Evolutionary conservation across 2,797 vertebrate genomes (phyloP).

Genomic region (Eutrigla gurnardus): DNA sequence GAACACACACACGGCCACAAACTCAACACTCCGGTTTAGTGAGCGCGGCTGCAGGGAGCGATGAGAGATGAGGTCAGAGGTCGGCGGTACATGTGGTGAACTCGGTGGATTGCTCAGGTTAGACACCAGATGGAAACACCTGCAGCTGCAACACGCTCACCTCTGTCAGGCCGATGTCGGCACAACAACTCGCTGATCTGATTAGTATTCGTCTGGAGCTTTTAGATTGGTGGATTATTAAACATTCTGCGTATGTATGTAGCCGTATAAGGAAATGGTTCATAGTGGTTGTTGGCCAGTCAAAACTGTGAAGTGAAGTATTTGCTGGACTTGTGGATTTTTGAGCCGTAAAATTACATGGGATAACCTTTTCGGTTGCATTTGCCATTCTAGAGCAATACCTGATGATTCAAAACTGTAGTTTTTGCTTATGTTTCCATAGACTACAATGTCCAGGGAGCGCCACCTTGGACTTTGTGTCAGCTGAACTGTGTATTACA

Average conservation of each 20-base stretch:
- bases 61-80: constrained; percentile 69
- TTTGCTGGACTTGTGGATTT: neutral
- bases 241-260: neutral
- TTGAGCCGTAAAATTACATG: neutral
- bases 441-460: neutral
- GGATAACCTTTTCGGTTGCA: neutral
- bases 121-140: constrained; percentile 73
- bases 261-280: neutral
- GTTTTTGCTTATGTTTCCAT: neutral
- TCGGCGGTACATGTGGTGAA: constrained; percentile 63
- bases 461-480: neutral
- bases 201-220: constrained; percentile 8
- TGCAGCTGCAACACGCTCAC: constrained; percentile 65
- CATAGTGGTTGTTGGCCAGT: neutral
- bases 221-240: neutral
- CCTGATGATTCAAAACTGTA: neutral
- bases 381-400: neutral
- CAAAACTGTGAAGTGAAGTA: neutral
- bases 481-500: neutral
- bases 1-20: constrained; percentile 9
- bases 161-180: constrained; percentile 54
- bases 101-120: constrained; percentile 38
- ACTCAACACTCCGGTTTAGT: constrained; percentile 27
- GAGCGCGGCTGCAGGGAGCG: constrained; percentile 46
- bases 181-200: constrained; percentile 27